Percentiles rank a stretch among this genome's conserved stretches.
Conservation (phyloP, 1,140 invertebrate genomes). For the Parasteatoda tepidariorum region DNA sequence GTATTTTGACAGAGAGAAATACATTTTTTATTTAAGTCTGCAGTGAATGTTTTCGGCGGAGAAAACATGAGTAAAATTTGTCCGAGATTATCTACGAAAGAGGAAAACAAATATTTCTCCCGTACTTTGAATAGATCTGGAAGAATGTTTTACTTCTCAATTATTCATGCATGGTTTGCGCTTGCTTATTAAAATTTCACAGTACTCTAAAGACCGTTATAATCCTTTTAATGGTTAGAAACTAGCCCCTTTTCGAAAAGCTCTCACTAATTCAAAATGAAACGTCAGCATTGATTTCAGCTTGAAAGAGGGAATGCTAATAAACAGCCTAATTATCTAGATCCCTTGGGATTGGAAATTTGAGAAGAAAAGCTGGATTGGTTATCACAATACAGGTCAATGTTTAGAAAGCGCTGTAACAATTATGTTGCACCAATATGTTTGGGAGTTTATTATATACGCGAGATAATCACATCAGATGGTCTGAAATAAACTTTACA, state of each 20-base stretch:
- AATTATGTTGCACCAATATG: slow-evolving; percentile 42
- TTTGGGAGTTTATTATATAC: slow-evolving; percentile 50
- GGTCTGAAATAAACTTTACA: slow-evolving; percentile 58
- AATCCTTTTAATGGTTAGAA: slow-evolving; percentile 59
- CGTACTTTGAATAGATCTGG: background rate
- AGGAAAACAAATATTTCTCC: slow-evolving; percentile 34
- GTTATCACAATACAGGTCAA: slow-evolving; percentile 54
- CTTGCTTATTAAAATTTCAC: slow-evolving; percentile 59
- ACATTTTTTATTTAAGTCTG: no score
- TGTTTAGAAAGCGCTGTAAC: slow-evolving; percentile 42
- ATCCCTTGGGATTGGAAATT: slow-evolving; percentile 27
- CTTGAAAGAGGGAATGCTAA: slow-evolving; percentile 57
- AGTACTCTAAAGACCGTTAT: slow-evolving; percentile 53
- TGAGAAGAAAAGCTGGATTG: slow-evolving; percentile 31
- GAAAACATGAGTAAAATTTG: slow-evolving; percentile 39
- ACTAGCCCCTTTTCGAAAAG: slow-evolving; percentile 38
- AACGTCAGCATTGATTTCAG: slow-evolving; percentile 51
- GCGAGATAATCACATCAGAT: slow-evolving; percentile 49
- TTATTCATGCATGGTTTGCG: slow-evolving; percentile 56
- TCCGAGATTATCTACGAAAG: slow-evolving; percentile 25
- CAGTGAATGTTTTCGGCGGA: no score
- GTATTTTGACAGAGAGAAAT: no score
- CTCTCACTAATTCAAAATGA: slow-evolving; percentile 55
- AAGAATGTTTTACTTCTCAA: slow-evolving; percentile 49
- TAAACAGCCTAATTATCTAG: slow-evolving; percentile 43